phyloP scores from a whole-genome alignment of 2,113 vertebrate species.

The Galeopterus variegatus region DNA sequence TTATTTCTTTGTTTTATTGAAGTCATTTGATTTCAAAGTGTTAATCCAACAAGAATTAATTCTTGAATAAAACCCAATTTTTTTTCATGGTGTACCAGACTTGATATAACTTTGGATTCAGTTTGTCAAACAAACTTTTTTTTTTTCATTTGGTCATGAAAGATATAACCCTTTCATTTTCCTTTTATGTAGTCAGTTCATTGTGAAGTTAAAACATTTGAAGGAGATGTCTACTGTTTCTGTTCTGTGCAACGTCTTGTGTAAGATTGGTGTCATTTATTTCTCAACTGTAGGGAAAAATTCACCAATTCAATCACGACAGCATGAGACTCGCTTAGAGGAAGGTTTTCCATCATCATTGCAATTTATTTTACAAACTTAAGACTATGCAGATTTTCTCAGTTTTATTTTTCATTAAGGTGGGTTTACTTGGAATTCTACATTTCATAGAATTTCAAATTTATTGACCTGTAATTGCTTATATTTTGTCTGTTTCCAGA shows the following conservation, averaged over 20 bases:
- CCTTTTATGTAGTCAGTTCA: background rate
- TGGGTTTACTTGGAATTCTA: background rate
- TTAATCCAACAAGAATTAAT: background rate
- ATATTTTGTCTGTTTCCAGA: slow-evolving; percentile 15
- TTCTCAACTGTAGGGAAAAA: background rate
- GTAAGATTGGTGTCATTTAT: background rate
- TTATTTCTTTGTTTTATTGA: slow-evolving; percentile 39
- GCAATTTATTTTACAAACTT: slow-evolving; percentile 33
- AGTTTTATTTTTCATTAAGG: slow-evolving; percentile 20
- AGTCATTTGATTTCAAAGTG: slow-evolving; percentile 36
- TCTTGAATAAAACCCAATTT: background rate
- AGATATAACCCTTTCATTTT: background rate
- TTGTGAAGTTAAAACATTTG: slow-evolving; percentile 13
- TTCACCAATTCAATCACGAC: background rate
- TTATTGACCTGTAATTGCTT: background rate
- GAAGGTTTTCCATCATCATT: background rate
- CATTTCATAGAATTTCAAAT: background rate
- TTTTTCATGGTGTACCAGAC: background rate
- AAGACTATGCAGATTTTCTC: background rate
- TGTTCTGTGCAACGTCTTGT: background rate
- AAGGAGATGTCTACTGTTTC: background rate
- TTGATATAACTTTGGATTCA: slow-evolving; percentile 22
- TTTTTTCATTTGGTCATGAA: background rate
- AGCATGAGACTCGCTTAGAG: background rate
- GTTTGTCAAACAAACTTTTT: background rate